Base-by-base conservation (phyloP, 2,113 vertebrate species). In the Cyprinodon brontotheroides region DNA sequence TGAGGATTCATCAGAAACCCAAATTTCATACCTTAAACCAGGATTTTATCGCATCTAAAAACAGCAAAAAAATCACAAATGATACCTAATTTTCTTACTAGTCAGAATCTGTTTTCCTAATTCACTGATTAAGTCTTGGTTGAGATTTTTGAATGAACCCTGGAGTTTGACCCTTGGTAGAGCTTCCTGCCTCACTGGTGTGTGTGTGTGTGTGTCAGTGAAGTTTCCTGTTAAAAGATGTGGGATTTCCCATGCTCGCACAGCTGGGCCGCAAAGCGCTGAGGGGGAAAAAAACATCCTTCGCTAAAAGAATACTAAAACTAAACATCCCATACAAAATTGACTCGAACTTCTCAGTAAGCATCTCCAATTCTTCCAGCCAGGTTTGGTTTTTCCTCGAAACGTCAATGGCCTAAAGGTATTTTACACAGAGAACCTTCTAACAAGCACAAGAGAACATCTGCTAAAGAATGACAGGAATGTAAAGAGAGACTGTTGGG, bases 161-260 rank as follows among this genome's bases (percentile, higher is more conserved):
- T 36, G 0, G 1, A 53, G 75, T 66, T 67, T 48, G 61, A 82
- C 73, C 59, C 7, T 66, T 86, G 83, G 84, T 81, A 84, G 70
- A 41, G 76, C 76, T 92, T 93, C 84, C 87, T 86, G 80, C 76
- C 85, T 88, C 4, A 68, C 73, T 69, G 8, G n/a, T 75, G 45
- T 82, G 53, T 60, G 77, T 72, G 72, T 76, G 72, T 75, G 83
- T 60, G 77, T 70, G 70, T 80, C 12, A 9, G 67, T 79, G 75
- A 65, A 83, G 84, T 87, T 93, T 94, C 92, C 93, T 91, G 88
- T 87, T 72, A 86, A 80, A 86, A 89, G 79, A 90, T 78, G 76
- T 87, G 80, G 48, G 81, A 86, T 84, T 87, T 89, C 86, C 86
- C 62, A 68, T 86, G 64, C 79, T 89, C 71, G 39, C 78, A 79